Evolutionary conservation across 2,797 vertebrate genomes (phyloP).

Genomic region (Tapera naevia): DNA sequence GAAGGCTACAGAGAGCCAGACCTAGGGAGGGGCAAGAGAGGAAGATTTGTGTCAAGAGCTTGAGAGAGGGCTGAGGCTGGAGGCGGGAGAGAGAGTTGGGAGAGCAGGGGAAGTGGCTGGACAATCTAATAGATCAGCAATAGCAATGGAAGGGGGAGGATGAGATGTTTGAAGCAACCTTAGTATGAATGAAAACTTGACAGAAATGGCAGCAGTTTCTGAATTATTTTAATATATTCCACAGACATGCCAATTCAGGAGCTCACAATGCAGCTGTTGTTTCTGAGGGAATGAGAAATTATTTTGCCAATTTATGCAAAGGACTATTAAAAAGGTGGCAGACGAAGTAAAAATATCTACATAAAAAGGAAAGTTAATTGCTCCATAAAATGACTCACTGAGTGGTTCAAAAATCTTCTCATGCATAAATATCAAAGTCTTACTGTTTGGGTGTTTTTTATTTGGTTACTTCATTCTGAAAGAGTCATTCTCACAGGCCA

Average conservation of each 20-base stretch:
- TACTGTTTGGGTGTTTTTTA: constrained; percentile 52
- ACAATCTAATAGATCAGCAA: constrained; percentile 33
- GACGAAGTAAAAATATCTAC: constrained; percentile 56
- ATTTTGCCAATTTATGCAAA: constrained; percentile 65
- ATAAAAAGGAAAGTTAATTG: constrained; percentile 65
- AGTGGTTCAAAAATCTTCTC: constrained; percentile 53
- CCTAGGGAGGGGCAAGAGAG: neutral
- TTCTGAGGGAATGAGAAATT: constrained; percentile 64
- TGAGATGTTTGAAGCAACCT: constrained; percentile 8
- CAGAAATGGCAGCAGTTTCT: constrained; percentile 54
- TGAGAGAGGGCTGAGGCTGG: constrained; percentile 21
- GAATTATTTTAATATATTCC: constrained; percentile 65
- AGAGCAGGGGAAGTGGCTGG: constrained; percentile 22
- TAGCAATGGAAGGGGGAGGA: neutral
- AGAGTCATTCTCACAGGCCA: constrained; percentile 3
- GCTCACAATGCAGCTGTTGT: constrained; percentile 71
- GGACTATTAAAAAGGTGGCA: constrained; percentile 62
- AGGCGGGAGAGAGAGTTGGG: constrained; percentile 24
- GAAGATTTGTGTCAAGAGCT: constrained; percentile 27
- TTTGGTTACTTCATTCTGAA: constrained; percentile 29
- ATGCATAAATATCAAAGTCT: constrained; percentile 64
- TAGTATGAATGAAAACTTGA: constrained; percentile 53
- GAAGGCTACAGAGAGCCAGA: constrained; percentile 34
- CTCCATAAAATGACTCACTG: constrained; percentile 63
- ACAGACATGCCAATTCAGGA: constrained; percentile 63